Percentiles rank a stretch among this genome's conserved stretches.
phyloP scores from a whole-genome alignment of 2,797 vertebrate species.

The Holocentrus rufus region DNA sequence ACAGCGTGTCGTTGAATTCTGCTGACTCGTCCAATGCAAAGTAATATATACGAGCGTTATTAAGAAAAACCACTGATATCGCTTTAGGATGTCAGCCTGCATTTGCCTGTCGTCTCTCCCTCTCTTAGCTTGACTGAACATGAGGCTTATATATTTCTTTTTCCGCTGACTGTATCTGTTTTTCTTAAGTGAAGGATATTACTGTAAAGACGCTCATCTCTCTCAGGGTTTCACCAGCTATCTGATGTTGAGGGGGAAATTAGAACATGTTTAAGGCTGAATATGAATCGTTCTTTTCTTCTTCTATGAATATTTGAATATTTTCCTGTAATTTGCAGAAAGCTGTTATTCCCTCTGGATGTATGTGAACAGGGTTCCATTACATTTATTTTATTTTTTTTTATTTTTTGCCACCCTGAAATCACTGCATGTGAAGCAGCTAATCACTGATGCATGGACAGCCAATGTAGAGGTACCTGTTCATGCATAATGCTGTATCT shows the following conservation, averaged over 20 bases:
- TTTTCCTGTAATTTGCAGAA: not conserved
- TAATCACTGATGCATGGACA: no score
- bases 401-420: no score
- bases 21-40: not conserved
- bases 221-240: constrained; percentile 3
- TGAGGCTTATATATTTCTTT: not conserved
- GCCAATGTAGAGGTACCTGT: no score
- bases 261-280: constrained; percentile 2
- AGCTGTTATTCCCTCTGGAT: not conserved
- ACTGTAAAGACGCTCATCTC: constrained; percentile 18
- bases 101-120: not conserved
- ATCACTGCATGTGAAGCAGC: no score
- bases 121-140: constrained; percentile 3
- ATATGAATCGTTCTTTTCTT: not conserved
- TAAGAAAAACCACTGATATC: constrained; percentile 6
- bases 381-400: not conserved
- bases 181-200: constrained; percentile 5
- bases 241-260: constrained; percentile 3
- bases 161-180: constrained; percentile 14
- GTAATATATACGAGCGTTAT: constrained; percentile 15
- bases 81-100: constrained; percentile 8
- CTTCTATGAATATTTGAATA: not conserved
- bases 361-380: constrained; percentile 4
- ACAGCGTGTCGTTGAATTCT: not conserved
- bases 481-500: no score